Evolutionary conservation across 2,113 vertebrate genomes (phyloP).

Genomic region (Entosphenus tridentatus): DNA sequence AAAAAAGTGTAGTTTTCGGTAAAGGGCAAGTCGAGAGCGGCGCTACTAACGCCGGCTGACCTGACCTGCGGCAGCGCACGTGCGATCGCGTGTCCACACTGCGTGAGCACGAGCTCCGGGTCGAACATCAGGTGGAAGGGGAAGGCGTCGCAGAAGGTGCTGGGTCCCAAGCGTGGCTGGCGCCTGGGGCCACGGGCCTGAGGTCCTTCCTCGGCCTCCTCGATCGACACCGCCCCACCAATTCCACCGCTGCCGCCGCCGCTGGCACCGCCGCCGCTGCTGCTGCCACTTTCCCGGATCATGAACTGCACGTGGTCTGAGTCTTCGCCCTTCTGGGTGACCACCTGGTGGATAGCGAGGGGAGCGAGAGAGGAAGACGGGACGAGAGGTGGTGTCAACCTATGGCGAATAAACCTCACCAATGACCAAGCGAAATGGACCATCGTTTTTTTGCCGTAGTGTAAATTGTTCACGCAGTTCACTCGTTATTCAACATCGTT

Average conservation of each 20-base stretch:
- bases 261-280: conserved; percentile 78
- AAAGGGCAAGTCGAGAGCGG: no score
- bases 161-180: conserved; percentile 51
- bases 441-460: no score
- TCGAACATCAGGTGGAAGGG: conserved; percentile 98
- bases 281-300: conserved; percentile 86
- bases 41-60: background rate
- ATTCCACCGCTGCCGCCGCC: conserved; percentile 69
- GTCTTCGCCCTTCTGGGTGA: conserved; percentile 82
- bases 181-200: no score
- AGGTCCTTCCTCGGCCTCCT: no score
- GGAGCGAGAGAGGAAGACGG: background rate
- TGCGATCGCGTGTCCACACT: conserved; percentile 91
- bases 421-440: no score
- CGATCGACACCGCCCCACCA: background rate
- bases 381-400: no score
- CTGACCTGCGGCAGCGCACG: conserved; percentile 81
- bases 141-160: conserved; percentile 95
- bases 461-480: no score
- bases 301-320: conserved; percentile 95
- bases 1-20: no score
- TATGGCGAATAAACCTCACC: no score
- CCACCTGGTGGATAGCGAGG: conserved; percentile 32
- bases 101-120: conserved; percentile 66
- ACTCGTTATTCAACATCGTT: no score